phyloP scores from a whole-genome alignment of 1,140 invertebrate species.

The Trigoniulus corallinus region DNA sequence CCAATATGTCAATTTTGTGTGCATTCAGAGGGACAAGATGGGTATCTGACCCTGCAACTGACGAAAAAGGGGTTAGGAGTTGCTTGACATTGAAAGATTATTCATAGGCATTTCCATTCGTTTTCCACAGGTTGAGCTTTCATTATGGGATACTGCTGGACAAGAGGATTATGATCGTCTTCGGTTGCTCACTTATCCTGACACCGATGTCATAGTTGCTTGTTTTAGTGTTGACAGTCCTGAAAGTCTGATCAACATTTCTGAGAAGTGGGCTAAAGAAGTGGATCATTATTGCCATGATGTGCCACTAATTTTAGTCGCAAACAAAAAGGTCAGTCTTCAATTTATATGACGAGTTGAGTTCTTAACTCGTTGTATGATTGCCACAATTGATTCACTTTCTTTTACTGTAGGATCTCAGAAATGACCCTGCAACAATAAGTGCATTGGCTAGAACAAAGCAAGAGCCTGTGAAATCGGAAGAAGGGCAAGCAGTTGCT shows the following conservation, averaged over 20 bases:
- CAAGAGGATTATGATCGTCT: conserved; percentile 97
- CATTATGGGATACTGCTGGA: conserved; percentile 96
- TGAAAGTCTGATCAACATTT: conserved; percentile 92
- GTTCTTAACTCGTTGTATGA: no score
- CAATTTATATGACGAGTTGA: background rate
- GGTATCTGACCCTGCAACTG: no score
- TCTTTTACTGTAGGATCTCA: conserved; percentile 37
- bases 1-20: no score
- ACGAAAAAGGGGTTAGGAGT: background rate
- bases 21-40: no score
- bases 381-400: conserved; percentile 2
- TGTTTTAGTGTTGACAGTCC: conserved; percentile 95
- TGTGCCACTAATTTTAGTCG: conserved; percentile 93
- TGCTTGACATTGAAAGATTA: background rate
- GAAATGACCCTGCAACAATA: conserved; percentile 92
- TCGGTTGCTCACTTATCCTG: conserved; percentile 87
- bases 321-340: conserved; percentile 72
- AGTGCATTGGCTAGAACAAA: conserved; percentile 96
- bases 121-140: conserved; percentile 57
- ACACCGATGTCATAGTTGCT: conserved; percentile 96
- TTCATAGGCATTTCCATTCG: no score
- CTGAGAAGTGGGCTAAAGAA: conserved; percentile 95
- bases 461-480: conserved; percentile 95
- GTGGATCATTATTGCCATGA: conserved; percentile 97
- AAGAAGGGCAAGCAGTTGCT: conserved; percentile 91